Evolutionary conservation across 2,113 vertebrate genomes (phyloP), one percentile per base, ranked within the genome.

Genomic region (Leuciscus idus): DNA sequence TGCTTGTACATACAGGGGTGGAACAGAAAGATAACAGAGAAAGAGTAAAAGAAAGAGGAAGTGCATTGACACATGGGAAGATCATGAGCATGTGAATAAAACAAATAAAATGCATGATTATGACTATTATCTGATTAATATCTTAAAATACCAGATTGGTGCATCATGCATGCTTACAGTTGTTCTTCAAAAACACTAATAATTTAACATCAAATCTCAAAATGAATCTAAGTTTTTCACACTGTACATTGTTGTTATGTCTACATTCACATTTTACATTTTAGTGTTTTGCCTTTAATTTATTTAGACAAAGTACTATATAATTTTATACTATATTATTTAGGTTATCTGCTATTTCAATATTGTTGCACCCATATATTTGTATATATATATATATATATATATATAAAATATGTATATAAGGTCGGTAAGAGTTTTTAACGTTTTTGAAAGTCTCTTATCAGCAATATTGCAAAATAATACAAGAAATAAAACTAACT

Each of bases 1-100:
- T 76, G 23, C 26, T 36, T 85, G 50, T 33, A 55, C 10, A 57
- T 48, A 79, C 46, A 70, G 43, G 66, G 66, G 36, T 73, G 39
- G 39, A 55, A 17, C 17, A 52, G 28, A 57, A 78, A 33, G 28
- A 57, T 55, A 33, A 39, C n/a, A 28, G 74, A 52, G 12, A 76
- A 30, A 76, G 26, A 52, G 7, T 8, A 17, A 70, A 21, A 33
- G 64, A 36, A 43, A 43, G 36, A 39, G 33, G 33, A 39, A 39
- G 30, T 72, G 12, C 26, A 52, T 50, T 15, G 12, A 21, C 26
- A 52, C 30, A 73, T 46, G 9, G 36, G 70, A 39, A 73, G 36
- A 43, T 46, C 52, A 57, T 57, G 1, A 23, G 6, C 4, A 15
- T 19, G 33, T 72, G 33, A 17, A 39, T 55, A 28, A 77, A 55